Percentiles rank a stretch among this genome's conserved stretches.
Conservation (phyloP, 2,797 vertebrate species). For the Erpetoichthys calabaricus region DNA sequence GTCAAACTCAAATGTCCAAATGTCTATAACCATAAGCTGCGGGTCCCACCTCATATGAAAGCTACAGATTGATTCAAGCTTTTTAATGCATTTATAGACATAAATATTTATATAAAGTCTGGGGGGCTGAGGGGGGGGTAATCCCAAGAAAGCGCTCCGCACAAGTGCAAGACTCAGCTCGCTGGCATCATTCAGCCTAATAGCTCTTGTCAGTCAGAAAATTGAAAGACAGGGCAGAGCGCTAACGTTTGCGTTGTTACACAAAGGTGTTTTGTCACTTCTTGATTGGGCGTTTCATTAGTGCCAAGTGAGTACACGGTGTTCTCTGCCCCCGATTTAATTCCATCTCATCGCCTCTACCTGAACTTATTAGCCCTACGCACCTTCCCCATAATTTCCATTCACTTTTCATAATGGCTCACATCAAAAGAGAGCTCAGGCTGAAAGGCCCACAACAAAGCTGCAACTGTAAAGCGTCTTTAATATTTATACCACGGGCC, state of each 20-base stretch:
- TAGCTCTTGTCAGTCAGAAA: slow-evolving; percentile 14
- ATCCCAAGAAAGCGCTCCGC: too few relatives aligned
- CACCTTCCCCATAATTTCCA: background rate
- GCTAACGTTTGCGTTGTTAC: slow-evolving; percentile 9
- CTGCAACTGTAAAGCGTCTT: background rate
- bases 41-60: too few relatives aligned
- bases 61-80: too few relatives aligned
- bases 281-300: slow-evolving; percentile 7
- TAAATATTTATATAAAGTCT: background rate
- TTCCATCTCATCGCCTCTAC: background rate
- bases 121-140: too few relatives aligned
- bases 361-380: background rate
- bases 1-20: too few relatives aligned
- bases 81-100: too few relatives aligned
- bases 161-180: background rate
- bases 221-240: slow-evolving; percentile 7
- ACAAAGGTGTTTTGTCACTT: slow-evolving; percentile 10
- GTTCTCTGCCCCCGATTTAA: background rate
- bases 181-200: slow-evolving; percentile 10
- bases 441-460: background rate
- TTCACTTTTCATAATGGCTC: background rate
- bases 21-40: too few relatives aligned
- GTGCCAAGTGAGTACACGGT: background rate
- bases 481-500: background rate
- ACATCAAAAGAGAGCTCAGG: background rate